Conservation (phyloP, 2,888 invertebrate species). For the Drosophila barbarae region DNA sequence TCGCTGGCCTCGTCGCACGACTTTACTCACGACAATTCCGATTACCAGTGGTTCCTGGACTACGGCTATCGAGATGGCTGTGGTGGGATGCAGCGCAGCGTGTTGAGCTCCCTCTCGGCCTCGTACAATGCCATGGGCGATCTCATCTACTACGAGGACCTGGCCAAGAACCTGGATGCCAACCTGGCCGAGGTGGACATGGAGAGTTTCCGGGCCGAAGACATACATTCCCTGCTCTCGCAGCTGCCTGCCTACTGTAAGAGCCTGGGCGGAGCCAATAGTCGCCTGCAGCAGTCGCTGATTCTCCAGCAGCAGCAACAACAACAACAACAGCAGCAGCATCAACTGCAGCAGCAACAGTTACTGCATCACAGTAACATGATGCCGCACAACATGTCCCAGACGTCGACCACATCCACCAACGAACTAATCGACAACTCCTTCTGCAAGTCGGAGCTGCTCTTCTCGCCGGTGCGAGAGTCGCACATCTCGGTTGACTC, state of each 20-base stretch:
- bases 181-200: slow-evolving; percentile 97
- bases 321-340: slow-evolving; percentile 57
- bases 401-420: slow-evolving; percentile 75
- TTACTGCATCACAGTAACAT: slow-evolving; percentile 43
- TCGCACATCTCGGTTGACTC: slow-evolving; percentile 92
- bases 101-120: slow-evolving; percentile 89
- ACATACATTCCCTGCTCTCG: slow-evolving; percentile 92
- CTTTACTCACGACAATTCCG: slow-evolving; percentile 91
- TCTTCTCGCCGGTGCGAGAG: slow-evolving; percentile 95
- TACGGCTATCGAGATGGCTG: slow-evolving; percentile 91
- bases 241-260: slow-evolving; percentile 88
- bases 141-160: slow-evolving; percentile 89
- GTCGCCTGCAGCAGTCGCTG: slow-evolving; percentile 72
- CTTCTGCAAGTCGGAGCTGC: slow-evolving; percentile 93
- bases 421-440: slow-evolving; percentile 90
- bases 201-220: slow-evolving; percentile 95
- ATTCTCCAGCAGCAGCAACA: slow-evolving; percentile 66
- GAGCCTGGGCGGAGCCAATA: slow-evolving; percentile 79
- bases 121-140: slow-evolving; percentile 87
- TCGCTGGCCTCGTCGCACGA: slow-evolving; percentile 81
- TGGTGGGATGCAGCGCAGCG: slow-evolving; percentile 85
- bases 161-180: slow-evolving; percentile 93
- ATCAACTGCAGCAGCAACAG: slow-evolving; percentile 48
- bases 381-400: slow-evolving; percentile 67
- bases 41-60: slow-evolving; percentile 94